Evolutionary conservation across 2,888 invertebrate genomes (phyloP).

Genomic region (Elaeidobius kamerunicus): DNA sequence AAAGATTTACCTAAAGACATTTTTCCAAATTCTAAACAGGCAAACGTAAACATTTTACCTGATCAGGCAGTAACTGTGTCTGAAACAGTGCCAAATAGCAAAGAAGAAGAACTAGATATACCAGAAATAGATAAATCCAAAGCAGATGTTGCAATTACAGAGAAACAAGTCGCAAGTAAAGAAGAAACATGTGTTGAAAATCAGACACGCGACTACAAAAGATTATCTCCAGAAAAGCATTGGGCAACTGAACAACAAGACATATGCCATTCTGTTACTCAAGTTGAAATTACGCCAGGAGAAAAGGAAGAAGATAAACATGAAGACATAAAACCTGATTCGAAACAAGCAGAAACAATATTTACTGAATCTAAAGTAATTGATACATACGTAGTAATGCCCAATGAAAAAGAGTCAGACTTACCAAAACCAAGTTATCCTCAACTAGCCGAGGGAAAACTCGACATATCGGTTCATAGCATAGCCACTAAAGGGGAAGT

Average conservation of each 20-base stretch:
- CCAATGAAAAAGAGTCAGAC: conserved; percentile 53
- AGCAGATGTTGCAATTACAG: conserved; percentile 55
- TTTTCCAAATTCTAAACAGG: conserved; percentile 56
- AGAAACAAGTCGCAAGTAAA: conserved; percentile 53
- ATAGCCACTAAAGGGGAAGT: conserved; percentile 61
- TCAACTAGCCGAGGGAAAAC: conserved; percentile 52
- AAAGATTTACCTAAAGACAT: conserved; percentile 51
- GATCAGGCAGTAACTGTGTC: conserved; percentile 61
- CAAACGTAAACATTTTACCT: conserved; percentile 54
- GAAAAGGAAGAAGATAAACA: conserved; percentile 55
- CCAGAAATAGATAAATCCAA: conserved; percentile 49
- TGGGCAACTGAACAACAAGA: conserved; percentile 49
- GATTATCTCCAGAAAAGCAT: conserved; percentile 48
- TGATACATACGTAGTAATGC: conserved; percentile 56
- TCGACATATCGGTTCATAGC: conserved; percentile 53
- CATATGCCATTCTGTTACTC: conserved; percentile 49
- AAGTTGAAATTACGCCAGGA: conserved; percentile 50
- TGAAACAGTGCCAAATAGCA: conserved; percentile 54
- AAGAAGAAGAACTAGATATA: conserved; percentile 52
- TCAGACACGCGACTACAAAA: conserved; percentile 50
- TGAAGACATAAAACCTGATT: conserved; percentile 52
- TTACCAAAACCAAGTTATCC: conserved; percentile 48
- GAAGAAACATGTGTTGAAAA: conserved; percentile 51
- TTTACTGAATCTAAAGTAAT: conserved; percentile 60
- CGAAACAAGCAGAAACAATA: conserved; percentile 53